Evolutionary conservation across 2,797 vertebrate genomes (phyloP), one percentile per base, ranked within the genome.

Genomic region (Alca torda): DNA sequence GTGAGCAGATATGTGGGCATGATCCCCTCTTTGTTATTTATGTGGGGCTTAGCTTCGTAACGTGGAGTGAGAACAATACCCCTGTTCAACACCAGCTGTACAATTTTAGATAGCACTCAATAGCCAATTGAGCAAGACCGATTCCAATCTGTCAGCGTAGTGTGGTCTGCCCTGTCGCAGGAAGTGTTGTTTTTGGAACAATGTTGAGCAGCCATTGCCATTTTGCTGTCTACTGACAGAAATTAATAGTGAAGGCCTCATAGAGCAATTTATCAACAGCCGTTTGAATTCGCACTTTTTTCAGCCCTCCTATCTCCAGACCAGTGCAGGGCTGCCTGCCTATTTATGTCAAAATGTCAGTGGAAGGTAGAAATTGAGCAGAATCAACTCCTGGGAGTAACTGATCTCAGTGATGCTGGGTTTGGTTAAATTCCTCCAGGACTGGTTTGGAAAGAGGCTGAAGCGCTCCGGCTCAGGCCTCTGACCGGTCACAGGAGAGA

Each of bases 141-240:
- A 98, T 98, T 98, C 98, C 98, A 96, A 96, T 97, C 98, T 98
- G 98, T 98, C 98, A 98, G 98, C 97, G 90, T 95, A 98, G 98
- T 98, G 98, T 98, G 97, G 98, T 98, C 97, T 98, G 98, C 98
- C 97, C 97, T 98, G 96, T 93, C 91, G 85, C 97, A 98, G 97
- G 96, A 98, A 98, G 93, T 99, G 98, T 99, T 99, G 98, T 98
- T 99, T 99, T 99, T 99, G 99, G 99, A 99, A 98, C 48, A 94
- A 95, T 97, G 97, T 95, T 94, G 97, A 97, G 94, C 97, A 98
- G 97, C 97, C 97, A 98, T 94, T 97, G 98, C 98, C 98, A 97
- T 98, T 98, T 98, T 98, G 97, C 97, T 98, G 97, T 98, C 96
- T 98, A 98, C 97, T 97, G 98, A 98, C 98, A 98, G 98, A 99